Percentiles rank a stretch among this genome's conserved stretches.
phyloP scores from a whole-genome alignment of 2,888 invertebrate genomes.

The Hydrotaea cyrtoneurina region DNA sequence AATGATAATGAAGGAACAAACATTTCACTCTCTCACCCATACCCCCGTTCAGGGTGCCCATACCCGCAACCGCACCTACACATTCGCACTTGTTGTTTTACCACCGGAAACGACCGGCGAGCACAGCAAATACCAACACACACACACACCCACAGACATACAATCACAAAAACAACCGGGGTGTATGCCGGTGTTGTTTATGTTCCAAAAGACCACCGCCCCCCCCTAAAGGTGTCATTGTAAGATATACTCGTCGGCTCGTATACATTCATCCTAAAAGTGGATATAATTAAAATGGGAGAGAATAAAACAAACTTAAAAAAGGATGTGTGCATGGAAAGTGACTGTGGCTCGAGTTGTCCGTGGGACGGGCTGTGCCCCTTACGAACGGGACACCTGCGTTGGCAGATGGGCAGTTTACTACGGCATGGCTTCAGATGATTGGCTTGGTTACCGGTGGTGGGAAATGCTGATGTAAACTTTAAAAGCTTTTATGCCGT shows the following conservation, averaged over 20 bases:
- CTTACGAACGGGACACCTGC: slow-evolving; percentile 16
- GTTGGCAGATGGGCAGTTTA: background rate
- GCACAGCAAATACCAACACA: background rate
- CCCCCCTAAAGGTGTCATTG: slow-evolving; percentile 39
- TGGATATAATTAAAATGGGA: slow-evolving; percentile 47
- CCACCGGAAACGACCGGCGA: too few relatives aligned
- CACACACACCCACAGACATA: background rate
- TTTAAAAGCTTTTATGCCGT: background rate
- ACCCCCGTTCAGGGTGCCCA: too few relatives aligned
- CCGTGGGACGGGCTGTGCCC: background rate
- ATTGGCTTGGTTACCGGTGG: background rate
- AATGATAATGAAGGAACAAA: slow-evolving; percentile 34
- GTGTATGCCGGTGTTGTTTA: background rate
- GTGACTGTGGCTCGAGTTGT: too few relatives aligned
- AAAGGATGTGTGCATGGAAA: slow-evolving; percentile 8
- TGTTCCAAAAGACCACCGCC: background rate
- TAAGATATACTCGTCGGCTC: background rate
- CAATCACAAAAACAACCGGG: background rate
- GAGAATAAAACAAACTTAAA: slow-evolving; percentile 10
- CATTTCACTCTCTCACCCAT: background rate
- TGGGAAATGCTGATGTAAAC: background rate
- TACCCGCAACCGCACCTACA: slow-evolving; percentile 12
- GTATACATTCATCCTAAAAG: slow-evolving; percentile 10
- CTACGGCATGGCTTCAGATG: background rate
- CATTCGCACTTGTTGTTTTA: slow-evolving; percentile 43